Evolutionary conservation across 2,113 vertebrate species (phyloP).

Genomic region (Typhlomys cinereus): DNA sequence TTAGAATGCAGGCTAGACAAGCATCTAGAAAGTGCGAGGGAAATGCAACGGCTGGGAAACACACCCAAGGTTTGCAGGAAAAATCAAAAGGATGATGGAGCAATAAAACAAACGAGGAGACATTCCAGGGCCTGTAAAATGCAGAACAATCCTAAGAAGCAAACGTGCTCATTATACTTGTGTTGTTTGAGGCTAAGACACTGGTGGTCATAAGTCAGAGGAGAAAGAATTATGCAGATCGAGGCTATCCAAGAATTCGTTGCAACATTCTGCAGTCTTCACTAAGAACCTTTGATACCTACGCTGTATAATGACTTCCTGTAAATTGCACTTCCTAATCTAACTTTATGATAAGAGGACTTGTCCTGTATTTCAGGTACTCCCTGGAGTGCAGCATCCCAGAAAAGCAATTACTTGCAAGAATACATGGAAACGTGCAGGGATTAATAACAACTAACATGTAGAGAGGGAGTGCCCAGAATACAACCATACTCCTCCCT

Average conservation of each 20-base stretch:
- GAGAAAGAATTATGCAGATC: not conserved
- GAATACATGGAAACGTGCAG: constrained; percentile 42
- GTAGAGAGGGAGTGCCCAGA: not conserved
- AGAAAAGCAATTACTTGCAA: constrained; percentile 71
- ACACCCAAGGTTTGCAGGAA: not conserved
- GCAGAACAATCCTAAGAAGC: not conserved
- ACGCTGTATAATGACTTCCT: constrained; percentile 21
- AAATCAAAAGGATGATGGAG: not conserved
- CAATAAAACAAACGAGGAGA: not conserved
- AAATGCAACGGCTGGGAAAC: not conserved
- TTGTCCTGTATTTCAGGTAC: constrained; percentile 67
- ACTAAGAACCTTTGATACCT: constrained; percentile 23
- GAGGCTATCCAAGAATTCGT: not conserved
- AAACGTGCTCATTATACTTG: not conserved
- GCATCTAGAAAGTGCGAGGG: not conserved
- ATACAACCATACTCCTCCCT: not conserved
- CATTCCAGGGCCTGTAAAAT: not conserved
- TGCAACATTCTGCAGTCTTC: not conserved
- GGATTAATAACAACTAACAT: constrained; percentile 19
- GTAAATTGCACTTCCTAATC: constrained; percentile 75
- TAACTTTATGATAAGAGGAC: constrained; percentile 69
- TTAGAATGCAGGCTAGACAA: not conserved
- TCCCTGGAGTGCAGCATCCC: constrained; percentile 71
- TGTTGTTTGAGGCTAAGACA: not conserved
- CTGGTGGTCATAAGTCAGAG: no score